Evolutionary conservation across 1,140 invertebrate species (phyloP), one percentile per base, ranked within the genome.

Genomic region (Zaprionus davidi): DNA sequence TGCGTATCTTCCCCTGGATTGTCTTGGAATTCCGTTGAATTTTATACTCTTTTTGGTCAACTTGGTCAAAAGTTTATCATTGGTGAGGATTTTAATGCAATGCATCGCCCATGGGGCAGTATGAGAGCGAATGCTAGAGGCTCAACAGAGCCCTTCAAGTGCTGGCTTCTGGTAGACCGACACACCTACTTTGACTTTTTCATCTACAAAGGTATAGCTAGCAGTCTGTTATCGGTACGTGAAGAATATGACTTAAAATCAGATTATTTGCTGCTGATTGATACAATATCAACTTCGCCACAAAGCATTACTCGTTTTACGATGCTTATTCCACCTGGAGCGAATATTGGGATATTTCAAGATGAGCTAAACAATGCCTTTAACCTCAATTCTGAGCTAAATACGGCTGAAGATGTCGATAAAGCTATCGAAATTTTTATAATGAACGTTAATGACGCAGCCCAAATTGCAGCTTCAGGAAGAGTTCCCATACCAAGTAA

Each of bases 321-420:
- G 49, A 2, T 22, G 49, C 49, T 51, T 12, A 20, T 51, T 51
- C 22, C 49, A 51, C 6, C 20, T 51, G 20, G n/a, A 5, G 5
- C 49, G 49, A 51, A 51, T 20, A 51, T 51, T 20, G 11, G 22
- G 5, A 17, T 51, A 20, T 51, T 20, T 20, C 49, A 24, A 11
- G 7, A 51, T 20, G 20, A 51, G 49, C n/a, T 51, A 12, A 51
- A 51, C 17, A 51, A 51, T 51, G 46, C 46, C n/a, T 51, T 51
- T 24, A 51, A 51, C 17, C 17, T 51, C n/a, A 51, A 51, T 51
- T 2, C n/a, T 20, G 20, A 51, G 20, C 9, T 34, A 9, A 34
- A 34, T 34, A 34, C 31, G 31, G 31, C 4, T 34, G 31, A 34
- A 2, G 11, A 34, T 11, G 34, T 11, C 31, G 5, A 34, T 34